Evolutionary conservation across 2,113 vertebrate genomes (phyloP).

Genomic region (Plestiodon gilberti): DNA sequence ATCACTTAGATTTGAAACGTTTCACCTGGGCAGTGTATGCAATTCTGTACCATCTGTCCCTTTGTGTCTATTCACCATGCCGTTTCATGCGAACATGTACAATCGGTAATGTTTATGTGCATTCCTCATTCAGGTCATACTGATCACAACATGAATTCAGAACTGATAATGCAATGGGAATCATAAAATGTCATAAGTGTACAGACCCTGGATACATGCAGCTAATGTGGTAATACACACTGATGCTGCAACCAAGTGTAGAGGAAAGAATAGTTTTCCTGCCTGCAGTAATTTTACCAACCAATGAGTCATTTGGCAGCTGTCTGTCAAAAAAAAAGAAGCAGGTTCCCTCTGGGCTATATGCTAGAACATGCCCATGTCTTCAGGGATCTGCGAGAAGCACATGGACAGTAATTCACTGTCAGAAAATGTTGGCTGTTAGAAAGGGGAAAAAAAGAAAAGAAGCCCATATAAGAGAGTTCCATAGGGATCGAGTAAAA

Average conservation of each 20-base stretch:
- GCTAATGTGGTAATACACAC: neutral
- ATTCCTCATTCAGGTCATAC: neutral
- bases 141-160: neutral
- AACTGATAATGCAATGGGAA: neutral
- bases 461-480: neutral
- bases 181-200: neutral
- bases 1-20: neutral
- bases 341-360: neutral
- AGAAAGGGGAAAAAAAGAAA: neutral
- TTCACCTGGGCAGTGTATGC: neutral
- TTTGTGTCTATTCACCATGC: neutral
- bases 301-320: neutral
- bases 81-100: neutral
- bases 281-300: constrained; percentile 13
- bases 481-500: neutral
- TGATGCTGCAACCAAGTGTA: neutral
- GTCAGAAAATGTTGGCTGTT: constrained; percentile 30
- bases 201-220: neutral
- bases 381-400: neutral
- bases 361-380: neutral
- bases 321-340: neutral
- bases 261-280: neutral
- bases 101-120: neutral
- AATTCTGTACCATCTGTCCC: too few relatives aligned
- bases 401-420: constrained; percentile 4